Conservation (phyloP, 2,888 invertebrate species). For the Cremastobaeus sp. region DNA sequence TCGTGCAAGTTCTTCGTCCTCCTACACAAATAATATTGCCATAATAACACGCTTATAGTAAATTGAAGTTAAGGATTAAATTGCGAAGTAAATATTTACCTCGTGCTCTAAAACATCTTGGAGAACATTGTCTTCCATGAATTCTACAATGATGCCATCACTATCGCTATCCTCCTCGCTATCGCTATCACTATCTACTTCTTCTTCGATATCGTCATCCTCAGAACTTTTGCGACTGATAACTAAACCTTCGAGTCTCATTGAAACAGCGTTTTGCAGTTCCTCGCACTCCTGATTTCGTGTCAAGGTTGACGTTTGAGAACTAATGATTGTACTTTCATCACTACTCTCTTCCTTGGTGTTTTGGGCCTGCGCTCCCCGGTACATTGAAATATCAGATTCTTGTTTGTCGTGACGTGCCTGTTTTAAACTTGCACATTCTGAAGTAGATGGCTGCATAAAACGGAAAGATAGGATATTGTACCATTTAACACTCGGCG, state of each 20-base stretch:
- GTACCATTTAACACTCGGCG: conserved; percentile 93
- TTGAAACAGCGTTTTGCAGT: conserved; percentile 79
- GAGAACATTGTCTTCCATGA: conserved; percentile 74
- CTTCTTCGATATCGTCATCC: conserved; percentile 78
- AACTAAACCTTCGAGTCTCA: conserved; percentile 80
- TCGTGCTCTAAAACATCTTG: conserved; percentile 77
- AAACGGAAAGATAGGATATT: conserved; percentile 92
- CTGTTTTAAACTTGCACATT: conserved; percentile 67
- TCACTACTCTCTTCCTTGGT: conserved; percentile 94
- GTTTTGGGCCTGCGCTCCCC: conserved; percentile 76
- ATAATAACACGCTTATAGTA: neutral
- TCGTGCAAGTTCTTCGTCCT: conserved; percentile 68
- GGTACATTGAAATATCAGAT: conserved; percentile 79
- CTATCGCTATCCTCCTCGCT: conserved; percentile 76
- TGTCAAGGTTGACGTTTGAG: conserved; percentile 96
- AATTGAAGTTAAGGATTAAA: neutral
- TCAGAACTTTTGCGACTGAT: conserved; percentile 78
- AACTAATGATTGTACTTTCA: conserved; percentile 97
- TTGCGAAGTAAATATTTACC: too few relatives aligned
- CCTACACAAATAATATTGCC: conserved; percentile 61
- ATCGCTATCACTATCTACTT: conserved; percentile 67
- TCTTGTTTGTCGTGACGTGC: conserved; percentile 79
- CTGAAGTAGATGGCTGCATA: conserved; percentile 81
- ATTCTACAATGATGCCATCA: conserved; percentile 77
- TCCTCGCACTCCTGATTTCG: conserved; percentile 85